phyloP scores from a whole-genome alignment of 2,797 vertebrate species.

The Malurus splendens region DNA sequence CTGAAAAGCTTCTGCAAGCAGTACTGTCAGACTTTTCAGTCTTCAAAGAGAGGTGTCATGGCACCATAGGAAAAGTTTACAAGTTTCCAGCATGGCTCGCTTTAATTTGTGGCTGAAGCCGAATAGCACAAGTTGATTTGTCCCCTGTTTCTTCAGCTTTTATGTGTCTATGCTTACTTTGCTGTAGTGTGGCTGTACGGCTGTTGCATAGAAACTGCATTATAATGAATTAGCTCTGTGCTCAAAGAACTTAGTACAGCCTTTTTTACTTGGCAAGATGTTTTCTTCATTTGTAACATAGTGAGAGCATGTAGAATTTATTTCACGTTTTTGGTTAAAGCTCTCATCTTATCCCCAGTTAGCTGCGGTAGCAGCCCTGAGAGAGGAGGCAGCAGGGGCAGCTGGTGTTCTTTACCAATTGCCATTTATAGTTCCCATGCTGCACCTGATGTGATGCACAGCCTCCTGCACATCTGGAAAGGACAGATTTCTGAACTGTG shows the following conservation, averaged over 20 bases:
- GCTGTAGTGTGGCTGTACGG: conserved; percentile 45
- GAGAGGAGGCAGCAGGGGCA: background rate
- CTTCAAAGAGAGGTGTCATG: background rate
- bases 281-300: background rate
- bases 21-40: conserved; percentile 3
- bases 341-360: background rate
- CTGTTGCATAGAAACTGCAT: conserved; percentile 57
- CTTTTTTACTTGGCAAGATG: conserved; percentile 9
- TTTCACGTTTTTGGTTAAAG: background rate
- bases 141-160: conserved; percentile 31
- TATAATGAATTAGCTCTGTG: conserved; percentile 19
- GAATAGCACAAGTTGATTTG: conserved; percentile 27
- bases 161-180: conserved; percentile 44
- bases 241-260: background rate
- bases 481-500: background rate
- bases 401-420: background rate
- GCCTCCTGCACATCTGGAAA: background rate
- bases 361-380: background rate
- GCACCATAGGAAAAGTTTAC: background rate
- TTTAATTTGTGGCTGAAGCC: conserved; percentile 37
- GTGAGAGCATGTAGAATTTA: background rate
- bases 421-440: background rate
- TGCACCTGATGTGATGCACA: background rate
- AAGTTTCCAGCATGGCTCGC: background rate
- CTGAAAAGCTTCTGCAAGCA: conserved; percentile 14